These are phyloP conservation scores for Sabatieria punctata DNA, from an alignment of 2,888 invertebrate genomes.

Conservation along the genomic window DNA sequence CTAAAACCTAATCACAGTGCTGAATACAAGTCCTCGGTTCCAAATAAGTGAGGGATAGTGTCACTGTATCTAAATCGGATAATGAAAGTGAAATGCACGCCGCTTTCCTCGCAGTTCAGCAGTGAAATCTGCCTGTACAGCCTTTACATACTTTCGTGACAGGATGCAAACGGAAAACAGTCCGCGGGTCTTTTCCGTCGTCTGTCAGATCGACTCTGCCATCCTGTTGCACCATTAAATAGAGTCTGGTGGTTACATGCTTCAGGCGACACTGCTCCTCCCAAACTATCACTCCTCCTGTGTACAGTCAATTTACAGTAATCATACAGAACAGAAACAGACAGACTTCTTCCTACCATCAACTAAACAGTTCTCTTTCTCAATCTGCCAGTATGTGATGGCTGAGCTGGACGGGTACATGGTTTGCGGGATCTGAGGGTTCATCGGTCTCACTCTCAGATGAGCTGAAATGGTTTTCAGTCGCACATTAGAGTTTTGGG, in stretches of 20 bases:
- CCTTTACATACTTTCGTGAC: constrained; percentile 26
- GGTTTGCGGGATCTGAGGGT: constrained; percentile 30
- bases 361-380: constrained; percentile 29
- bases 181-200: constrained; percentile 24
- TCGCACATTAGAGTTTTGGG: no score
- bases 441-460: constrained; percentile 27
- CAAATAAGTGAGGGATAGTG: no score
- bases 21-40: no score
- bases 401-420: constrained; percentile 32
- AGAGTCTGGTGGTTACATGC: constrained; percentile 30
- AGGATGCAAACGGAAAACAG: constrained; percentile 31
- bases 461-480: constrained; percentile 26
- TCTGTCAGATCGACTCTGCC: constrained; percentile 25
- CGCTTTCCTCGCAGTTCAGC: no score
- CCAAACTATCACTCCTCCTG: constrained; percentile 30
- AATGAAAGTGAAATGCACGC: no score
- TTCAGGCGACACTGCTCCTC: constrained; percentile 31
- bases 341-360: constrained; percentile 18
- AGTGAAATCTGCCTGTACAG: background rate
- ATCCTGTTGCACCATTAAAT: constrained; percentile 29
- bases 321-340: background rate
- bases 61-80: no score
- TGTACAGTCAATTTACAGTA: background rate
- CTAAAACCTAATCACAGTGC: no score
- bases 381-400: constrained; percentile 34